Percentiles rank a stretch among this genome's conserved stretches.
These are phyloP conservation scores for Trichonephila clavata DNA, from an alignment of 1,140 invertebrate species.

Conservation along the genomic window DNA sequence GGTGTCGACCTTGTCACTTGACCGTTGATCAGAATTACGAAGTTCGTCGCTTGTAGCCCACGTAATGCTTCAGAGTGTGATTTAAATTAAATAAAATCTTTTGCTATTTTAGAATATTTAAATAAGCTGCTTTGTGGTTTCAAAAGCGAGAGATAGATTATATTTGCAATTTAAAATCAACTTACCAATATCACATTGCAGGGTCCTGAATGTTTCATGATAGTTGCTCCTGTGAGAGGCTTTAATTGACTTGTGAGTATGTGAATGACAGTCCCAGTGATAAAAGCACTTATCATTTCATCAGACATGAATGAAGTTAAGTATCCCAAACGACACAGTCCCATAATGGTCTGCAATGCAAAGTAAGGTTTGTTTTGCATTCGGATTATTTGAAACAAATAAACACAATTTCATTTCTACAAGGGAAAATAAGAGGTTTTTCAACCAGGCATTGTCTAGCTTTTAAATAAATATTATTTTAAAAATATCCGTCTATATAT, in stretches of 20 bases:
- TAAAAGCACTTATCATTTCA: constrained; percentile 94
- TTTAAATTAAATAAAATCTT: too few species aligned
- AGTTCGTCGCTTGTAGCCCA: too few species aligned
- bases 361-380: neutral
- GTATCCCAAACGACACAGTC: constrained; percentile 89
- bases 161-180: neutral
- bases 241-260: constrained; percentile 95
- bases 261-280: constrained; percentile 93
- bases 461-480: too few species aligned
- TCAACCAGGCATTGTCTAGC: too few species aligned
- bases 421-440: too few species aligned
- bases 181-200: constrained; percentile 86
- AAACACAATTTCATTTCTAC: too few species aligned
- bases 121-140: too few species aligned
- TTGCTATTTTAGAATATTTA: too few species aligned
- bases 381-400: neutral
- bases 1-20: too few species aligned
- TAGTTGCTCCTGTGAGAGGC: constrained; percentile 88
- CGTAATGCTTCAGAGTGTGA: too few species aligned
- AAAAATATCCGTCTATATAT: too few species aligned
- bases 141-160: neutral
- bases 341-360: constrained; percentile 87
- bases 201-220: constrained; percentile 86
- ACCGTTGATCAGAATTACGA: too few species aligned
- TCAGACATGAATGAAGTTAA: constrained; percentile 92